A percentile compares a stretch with the other conserved stretches of the same genome.
phyloP scores from a whole-genome alignment of 2,797 vertebrate species.

The Mionectes olivaceus region DNA sequence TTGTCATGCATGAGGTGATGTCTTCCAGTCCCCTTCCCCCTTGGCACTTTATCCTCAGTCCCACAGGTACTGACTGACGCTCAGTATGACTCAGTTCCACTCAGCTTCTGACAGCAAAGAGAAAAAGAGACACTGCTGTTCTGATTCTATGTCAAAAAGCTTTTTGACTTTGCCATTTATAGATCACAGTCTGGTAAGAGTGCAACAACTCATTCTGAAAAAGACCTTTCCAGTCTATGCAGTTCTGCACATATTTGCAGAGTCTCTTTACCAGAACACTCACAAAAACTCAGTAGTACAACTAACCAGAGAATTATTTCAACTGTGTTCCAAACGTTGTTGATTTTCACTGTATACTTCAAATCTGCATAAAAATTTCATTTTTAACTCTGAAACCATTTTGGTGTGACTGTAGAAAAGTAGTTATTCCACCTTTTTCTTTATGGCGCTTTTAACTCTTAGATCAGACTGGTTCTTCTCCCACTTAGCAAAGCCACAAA shows the following conservation, averaged over 20 bases:
- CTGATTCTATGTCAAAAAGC: not conserved
- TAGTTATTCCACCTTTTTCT: not conserved
- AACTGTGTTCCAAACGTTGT: not conserved
- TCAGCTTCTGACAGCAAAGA: not conserved
- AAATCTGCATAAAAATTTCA: not conserved
- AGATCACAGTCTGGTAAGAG: not conserved
- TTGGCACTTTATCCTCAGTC: not conserved
- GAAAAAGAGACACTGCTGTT: not conserved
- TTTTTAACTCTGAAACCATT: not conserved
- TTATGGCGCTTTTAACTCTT: not conserved
- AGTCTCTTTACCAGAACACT: not conserved
- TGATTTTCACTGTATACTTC: not conserved
- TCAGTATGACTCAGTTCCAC: not conserved
- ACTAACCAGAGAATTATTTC: not conserved
- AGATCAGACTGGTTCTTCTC: not conserved
- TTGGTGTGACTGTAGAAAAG: not conserved
- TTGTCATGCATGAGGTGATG: fast-evolving
- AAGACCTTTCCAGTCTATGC: not conserved
- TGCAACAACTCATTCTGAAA: not conserved
- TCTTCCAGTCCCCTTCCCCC: not conserved
- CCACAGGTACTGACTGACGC: not conserved
- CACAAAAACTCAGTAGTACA: not conserved
- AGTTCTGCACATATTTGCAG: not conserved
- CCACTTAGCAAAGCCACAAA: not conserved
- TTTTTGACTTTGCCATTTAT: not conserved